Conservation (phyloP, 2,888 invertebrate species). For the Erannis defoliaria region DNA sequence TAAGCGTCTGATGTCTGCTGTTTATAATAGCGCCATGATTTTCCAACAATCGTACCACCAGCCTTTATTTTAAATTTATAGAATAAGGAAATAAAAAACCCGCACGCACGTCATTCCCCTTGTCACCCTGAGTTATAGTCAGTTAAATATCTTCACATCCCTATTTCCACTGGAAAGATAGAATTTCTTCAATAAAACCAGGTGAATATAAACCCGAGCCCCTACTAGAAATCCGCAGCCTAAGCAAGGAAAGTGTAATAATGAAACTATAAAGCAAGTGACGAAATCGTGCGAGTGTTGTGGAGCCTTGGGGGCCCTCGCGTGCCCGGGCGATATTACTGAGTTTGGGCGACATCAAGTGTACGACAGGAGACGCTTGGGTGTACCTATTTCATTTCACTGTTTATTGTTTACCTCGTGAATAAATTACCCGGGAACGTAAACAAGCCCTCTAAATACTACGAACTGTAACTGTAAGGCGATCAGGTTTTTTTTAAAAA, state of each 20-base stretch:
- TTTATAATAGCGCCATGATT: too few species aligned
- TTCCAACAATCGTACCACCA: too few species aligned
- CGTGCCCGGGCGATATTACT: slow-evolving; percentile 50
- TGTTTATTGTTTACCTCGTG: slow-evolving; percentile 36
- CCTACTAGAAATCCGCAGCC: not conserved
- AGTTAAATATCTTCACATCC: too few species aligned
- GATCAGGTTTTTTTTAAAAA: not conserved
- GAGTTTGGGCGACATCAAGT: slow-evolving; percentile 44
- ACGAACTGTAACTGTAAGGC: not conserved
- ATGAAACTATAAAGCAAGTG: slow-evolving; percentile 36
- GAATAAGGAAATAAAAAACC: too few species aligned
- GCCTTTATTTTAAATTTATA: too few species aligned
- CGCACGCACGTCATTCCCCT: not conserved
- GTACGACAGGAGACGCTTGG: slow-evolving; percentile 34
- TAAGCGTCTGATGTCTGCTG: too few species aligned
- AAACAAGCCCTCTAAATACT: slow-evolving; percentile 21
- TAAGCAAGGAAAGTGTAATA: slow-evolving; percentile 20
- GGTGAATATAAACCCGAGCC: not conserved
- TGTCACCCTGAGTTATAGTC: not conserved
- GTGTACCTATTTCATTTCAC: slow-evolving; percentile 40
- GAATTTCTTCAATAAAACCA: not conserved
- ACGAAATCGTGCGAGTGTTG: slow-evolving; percentile 37
- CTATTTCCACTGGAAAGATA: not conserved
- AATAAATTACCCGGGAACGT: slow-evolving; percentile 30
- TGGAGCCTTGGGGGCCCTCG: slow-evolving; percentile 39